Percentiles rank a stretch among this genome's conserved stretches.
These are phyloP conservation scores for Drosophila mauritiana DNA, from an alignment of 1,140 invertebrate genomes.

Conservation along the genomic window DNA sequence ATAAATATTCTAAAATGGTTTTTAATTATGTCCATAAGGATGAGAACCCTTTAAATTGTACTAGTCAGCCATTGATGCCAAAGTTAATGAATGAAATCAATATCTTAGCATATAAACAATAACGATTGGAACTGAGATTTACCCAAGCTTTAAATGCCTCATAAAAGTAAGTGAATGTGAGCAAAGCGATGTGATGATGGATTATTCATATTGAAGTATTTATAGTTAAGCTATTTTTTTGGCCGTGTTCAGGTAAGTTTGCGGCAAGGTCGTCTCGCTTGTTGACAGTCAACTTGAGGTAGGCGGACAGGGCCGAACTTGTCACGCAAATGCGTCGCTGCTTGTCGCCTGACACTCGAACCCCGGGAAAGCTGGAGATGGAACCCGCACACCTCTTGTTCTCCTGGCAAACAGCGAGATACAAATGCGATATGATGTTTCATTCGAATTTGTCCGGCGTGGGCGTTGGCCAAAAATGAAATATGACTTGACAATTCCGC, in stretches of 20 bases:
- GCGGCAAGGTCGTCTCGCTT: conserved; percentile 37
- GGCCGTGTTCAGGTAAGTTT: conserved; percentile 1
- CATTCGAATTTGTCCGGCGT: conserved; percentile 66
- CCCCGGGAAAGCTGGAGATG: neutral
- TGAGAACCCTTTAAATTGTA: too few species aligned
- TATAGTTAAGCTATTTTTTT: neutral
- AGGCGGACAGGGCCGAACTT: conserved; percentile 13
- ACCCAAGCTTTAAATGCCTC: neutral
- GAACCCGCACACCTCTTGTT: conserved; percentile 8
- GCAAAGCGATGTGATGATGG: too few species aligned
- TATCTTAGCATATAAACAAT: too few species aligned
- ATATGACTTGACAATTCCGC: conserved; percentile 73
- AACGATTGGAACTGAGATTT: too few species aligned
- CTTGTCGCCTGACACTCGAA: conserved; percentile 23
- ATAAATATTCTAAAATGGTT: neutral
- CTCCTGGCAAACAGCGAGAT: conserved; percentile 16
- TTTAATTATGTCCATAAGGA: neutral
- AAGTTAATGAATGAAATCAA: too few species aligned
- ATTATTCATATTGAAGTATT: too few species aligned
- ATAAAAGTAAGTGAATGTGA: neutral
- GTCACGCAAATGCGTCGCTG: conserved; percentile 64
- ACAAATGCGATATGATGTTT: conserved; percentile 72
- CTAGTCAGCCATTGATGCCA: too few species aligned
- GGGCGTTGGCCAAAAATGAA: conserved; percentile 67
- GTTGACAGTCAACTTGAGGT: conserved; percentile 57